phyloP scores from a whole-genome alignment of 2,888 invertebrate genomes.

The Caenorhabditis angaria region DNA sequence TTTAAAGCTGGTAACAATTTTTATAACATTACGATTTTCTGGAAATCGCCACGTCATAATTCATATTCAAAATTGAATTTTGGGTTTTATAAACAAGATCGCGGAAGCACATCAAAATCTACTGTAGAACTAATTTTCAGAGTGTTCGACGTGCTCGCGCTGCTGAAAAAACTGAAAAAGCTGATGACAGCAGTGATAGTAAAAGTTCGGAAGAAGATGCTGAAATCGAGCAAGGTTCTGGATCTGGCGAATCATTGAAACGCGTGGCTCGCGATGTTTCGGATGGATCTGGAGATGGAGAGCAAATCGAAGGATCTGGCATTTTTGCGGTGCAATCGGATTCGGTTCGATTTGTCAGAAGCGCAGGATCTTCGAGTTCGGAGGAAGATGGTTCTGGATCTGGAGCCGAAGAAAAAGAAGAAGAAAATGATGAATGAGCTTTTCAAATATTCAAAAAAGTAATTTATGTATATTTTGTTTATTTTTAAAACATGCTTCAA shows the following conservation, averaged over 20 bases:
- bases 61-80: too few relatives aligned
- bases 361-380: constrained; percentile 22
- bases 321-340: constrained; percentile 20
- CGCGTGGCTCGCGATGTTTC: constrained; percentile 28
- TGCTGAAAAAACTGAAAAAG: not conserved
- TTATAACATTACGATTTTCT: too few relatives aligned
- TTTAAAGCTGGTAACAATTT: too few relatives aligned
- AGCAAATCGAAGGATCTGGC: constrained; percentile 24
- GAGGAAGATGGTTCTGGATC: constrained; percentile 43
- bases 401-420: constrained; percentile 15
- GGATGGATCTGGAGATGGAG: constrained; percentile 1
- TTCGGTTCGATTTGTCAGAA: constrained; percentile 32
- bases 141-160: constrained; percentile 16
- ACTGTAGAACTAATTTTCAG: constrained; percentile 6
- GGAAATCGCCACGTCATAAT: too few relatives aligned
- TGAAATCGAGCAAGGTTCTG: constrained; percentile 36
- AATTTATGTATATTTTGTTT: constrained; percentile 7
- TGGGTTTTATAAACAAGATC: too few relatives aligned
- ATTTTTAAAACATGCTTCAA: constrained; percentile 1
- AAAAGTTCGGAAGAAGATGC: constrained; percentile 28
- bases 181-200: constrained; percentile 8
- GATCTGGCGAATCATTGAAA: constrained; percentile 27
- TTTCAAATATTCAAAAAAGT: not conserved
- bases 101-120: too few relatives aligned
- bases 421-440: not conserved